These are phyloP conservation scores for Aix galericulata DNA, from an alignment of 2,113 vertebrate genomes.

Conservation along the genomic window DNA sequence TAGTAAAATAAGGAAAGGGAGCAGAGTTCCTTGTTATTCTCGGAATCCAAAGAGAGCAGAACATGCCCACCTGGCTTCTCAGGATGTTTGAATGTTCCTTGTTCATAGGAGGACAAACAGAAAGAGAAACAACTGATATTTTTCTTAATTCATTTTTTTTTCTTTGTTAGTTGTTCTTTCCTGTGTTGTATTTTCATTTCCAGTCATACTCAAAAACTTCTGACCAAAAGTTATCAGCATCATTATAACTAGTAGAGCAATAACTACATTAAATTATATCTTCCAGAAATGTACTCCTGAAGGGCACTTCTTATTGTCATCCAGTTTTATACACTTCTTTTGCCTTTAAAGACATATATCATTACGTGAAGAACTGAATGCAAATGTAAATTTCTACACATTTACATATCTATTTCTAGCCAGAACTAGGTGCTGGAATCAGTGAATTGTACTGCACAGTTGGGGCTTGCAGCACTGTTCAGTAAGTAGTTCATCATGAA, in stretches of 20 bases:
- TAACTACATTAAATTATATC: background rate
- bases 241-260: background rate
- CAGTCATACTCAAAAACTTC: background rate
- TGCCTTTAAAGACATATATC: background rate
- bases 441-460: background rate
- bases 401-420: background rate
- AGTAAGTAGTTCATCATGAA: background rate
- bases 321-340: background rate
- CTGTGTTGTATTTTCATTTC: background rate
- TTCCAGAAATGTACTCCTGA: background rate
- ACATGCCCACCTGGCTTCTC: fast-evolving
- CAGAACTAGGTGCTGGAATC: background rate
- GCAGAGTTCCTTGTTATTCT: background rate
- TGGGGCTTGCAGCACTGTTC: background rate
- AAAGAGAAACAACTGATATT: background rate
- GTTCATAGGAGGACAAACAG: background rate
- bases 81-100: background rate
- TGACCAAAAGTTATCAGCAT: background rate
- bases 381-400: background rate
- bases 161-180: background rate
- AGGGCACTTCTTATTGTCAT: background rate
- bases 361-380: background rate
- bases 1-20: background rate
- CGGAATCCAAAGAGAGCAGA: background rate
- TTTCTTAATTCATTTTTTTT: background rate